These are phyloP conservation scores for Aphis gossypii DNA, from an alignment of 1,140 invertebrate genomes.

Conservation along the genomic window DNA sequence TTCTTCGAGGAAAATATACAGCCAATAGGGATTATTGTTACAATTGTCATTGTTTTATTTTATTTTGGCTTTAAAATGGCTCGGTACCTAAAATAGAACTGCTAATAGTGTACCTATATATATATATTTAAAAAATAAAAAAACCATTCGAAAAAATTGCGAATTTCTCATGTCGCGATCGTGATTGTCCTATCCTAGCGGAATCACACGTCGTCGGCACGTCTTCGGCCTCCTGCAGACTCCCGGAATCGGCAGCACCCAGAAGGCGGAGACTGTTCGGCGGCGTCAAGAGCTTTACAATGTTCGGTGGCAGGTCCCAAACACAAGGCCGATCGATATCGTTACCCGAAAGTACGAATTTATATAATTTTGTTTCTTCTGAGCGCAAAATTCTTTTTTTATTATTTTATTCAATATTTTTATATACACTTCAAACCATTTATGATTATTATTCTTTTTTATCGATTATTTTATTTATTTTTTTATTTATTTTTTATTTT, in stretches of 20 bases:
- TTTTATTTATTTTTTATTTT: constrained; percentile 20
- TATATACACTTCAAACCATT: constrained; percentile 14
- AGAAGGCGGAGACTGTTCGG: constrained; percentile 70
- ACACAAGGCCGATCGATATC: constrained; percentile 76
- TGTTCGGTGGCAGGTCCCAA: constrained; percentile 71
- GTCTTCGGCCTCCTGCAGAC: constrained; percentile 56
- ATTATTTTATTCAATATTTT: constrained; percentile 60
- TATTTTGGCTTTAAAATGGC: background rate
- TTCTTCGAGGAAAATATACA: background rate
- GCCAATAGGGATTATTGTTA: background rate
- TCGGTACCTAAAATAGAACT: background rate
- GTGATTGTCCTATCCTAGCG: constrained; percentile 52
- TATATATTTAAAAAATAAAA: background rate
- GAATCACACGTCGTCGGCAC: constrained; percentile 57
- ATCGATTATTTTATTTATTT: constrained; percentile 8
- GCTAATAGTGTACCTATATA: background rate
- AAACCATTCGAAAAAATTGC: constrained; percentile 25
- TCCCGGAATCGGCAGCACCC: constrained; percentile 57
- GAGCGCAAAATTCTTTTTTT: constrained; percentile 59
- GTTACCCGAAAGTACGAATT: constrained; percentile 79
- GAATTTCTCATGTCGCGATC: constrained; percentile 56
- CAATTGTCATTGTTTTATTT: background rate
- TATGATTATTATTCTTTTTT: background rate
- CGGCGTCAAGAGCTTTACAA: constrained; percentile 77
- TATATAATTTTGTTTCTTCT: constrained; percentile 66